A percentile compares a stretch with the other conserved stretches of the same genome.
Evolutionary conservation across 2,888 invertebrate species (phyloP).

Genomic region (Xylophagus ater): DNA sequence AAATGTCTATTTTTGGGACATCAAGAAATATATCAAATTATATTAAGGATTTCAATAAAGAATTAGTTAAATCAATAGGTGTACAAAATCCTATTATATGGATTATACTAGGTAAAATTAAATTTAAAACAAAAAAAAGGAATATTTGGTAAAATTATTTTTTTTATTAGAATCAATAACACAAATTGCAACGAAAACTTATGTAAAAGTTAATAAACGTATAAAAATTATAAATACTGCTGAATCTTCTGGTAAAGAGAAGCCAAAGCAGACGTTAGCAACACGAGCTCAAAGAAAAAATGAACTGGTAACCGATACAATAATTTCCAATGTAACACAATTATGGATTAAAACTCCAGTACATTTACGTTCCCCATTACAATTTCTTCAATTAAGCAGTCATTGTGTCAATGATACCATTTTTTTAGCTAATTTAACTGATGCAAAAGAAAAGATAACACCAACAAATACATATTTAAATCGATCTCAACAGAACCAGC

Average conservation of each 20-base stretch:
- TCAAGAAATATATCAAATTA: conserved; percentile 23
- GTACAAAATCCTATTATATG: conserved; percentile 21
- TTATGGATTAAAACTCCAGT: conserved; percentile 25
- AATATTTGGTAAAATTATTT: not conserved
- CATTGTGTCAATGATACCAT: conserved; percentile 25
- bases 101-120: conserved; percentile 20
- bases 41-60: conserved; percentile 23
- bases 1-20: conserved; percentile 27
- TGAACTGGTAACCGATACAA: conserved; percentile 21
- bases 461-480: not conserved
- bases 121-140: not conserved
- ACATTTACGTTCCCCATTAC: conserved; percentile 23
- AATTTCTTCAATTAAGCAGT: conserved; percentile 23
- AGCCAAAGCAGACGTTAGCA: not conserved
- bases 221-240: conserved; percentile 10
- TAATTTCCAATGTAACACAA: conserved; percentile 24
- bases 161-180: conserved; percentile 21
- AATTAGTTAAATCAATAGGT: conserved; percentile 19
- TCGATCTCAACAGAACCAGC: conserved; percentile 1
- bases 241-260: too few species aligned
- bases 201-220: conserved; percentile 18
- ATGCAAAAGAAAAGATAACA: conserved; percentile 14
- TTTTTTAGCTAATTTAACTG: conserved; percentile 18
- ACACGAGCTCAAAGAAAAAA: conserved; percentile 17
- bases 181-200: conserved; percentile 22